Percentiles rank a stretch among this genome's conserved stretches.
Conservation (phyloP, 2,797 vertebrate genomes). For the Rhynchonycteris naso region DNA sequence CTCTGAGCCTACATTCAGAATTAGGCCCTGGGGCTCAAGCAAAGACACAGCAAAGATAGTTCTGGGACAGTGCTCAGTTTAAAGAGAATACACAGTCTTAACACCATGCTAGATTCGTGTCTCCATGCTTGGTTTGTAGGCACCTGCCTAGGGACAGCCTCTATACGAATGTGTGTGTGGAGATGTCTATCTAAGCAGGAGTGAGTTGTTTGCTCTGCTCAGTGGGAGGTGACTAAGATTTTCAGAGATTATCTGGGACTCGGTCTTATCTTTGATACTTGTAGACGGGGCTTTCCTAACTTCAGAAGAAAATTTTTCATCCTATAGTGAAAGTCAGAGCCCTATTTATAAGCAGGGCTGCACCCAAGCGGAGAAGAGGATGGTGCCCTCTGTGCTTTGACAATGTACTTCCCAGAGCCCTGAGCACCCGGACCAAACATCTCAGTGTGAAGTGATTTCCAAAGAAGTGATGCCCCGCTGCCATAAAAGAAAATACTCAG, state of each 20-base stretch:
- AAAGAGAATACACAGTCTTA: not conserved
- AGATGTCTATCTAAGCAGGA: not conserved
- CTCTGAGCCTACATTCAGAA: not conserved
- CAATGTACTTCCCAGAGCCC: not conserved
- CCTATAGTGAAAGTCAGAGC: not conserved
- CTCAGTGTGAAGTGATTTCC: not conserved
- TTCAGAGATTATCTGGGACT: not conserved
- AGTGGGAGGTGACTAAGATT: not conserved
- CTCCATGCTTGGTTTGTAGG: not conserved
- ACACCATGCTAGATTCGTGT: not conserved
- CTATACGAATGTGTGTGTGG: not conserved
- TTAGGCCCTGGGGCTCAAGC: not conserved
- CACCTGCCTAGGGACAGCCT: not conserved
- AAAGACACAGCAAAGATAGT: not conserved
- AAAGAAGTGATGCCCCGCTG: not conserved
- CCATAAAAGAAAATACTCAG: not conserved
- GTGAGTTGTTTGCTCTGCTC: not conserved
- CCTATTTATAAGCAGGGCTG: not conserved
- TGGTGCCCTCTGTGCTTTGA: not conserved
- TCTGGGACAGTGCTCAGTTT: not conserved
- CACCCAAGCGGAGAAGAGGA: not conserved
- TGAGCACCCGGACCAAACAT: not conserved
- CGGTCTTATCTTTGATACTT: not conserved
- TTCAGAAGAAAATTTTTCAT: slow-evolving; percentile 1
- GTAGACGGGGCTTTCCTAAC: not conserved